Evolutionary conservation across 1,140 invertebrate species (phyloP).

Genomic region (Atopsyche davidsoni): DNA sequence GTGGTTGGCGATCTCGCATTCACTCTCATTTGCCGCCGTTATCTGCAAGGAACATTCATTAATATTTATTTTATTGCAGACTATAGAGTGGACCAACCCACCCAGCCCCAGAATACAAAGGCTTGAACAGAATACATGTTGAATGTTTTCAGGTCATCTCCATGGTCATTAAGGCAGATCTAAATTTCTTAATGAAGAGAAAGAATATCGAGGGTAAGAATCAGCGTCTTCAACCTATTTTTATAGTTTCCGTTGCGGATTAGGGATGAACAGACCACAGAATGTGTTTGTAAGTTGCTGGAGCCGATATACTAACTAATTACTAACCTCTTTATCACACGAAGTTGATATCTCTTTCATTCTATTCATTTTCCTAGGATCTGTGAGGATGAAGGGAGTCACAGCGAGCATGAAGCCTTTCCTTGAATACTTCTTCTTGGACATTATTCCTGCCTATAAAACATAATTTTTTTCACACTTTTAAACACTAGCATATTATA

Average conservation of each 20-base stretch:
- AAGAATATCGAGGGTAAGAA: no score
- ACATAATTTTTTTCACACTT: neutral
- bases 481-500: no score
- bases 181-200: no score
- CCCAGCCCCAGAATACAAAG: no score
- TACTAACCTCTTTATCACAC: slow-evolving; percentile 27
- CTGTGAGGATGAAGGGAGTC: slow-evolving; percentile 22
- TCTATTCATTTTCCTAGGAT: slow-evolving; percentile 18
- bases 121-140: neutral
- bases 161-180: neutral
- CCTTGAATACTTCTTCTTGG: slow-evolving; percentile 24
- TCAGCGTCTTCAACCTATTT: no score
- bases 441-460: slow-evolving; percentile 25
- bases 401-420: slow-evolving; percentile 23
- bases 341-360: slow-evolving; percentile 22
- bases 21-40: slow-evolving; percentile 3
- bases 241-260: no score
- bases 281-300: no score
- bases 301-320: no score
- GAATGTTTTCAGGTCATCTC: neutral
- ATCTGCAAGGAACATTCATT: slow-evolving; percentile 16
- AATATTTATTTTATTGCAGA: neutral
- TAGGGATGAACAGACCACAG: no score
- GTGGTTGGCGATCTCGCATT: slow-evolving; percentile 23
- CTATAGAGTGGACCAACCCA: no score